Base-by-base conservation (phyloP, 1,140 invertebrate species). In the Triops cancriformis region DNA sequence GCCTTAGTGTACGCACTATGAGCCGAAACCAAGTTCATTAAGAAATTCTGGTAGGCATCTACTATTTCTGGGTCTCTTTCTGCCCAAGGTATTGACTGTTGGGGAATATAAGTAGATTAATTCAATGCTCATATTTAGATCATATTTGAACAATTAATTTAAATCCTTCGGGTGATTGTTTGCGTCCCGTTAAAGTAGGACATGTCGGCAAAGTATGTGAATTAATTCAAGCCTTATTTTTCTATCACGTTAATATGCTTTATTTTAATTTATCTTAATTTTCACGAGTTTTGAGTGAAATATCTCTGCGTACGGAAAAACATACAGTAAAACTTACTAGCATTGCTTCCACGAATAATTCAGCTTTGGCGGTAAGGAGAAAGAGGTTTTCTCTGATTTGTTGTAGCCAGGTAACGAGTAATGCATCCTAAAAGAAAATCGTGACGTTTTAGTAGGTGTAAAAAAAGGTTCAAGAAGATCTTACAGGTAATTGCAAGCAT, bases 281-380 rank as follows among this genome's bases (percentile, higher is more conserved):
- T n/a, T n/a, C n/a, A n/a, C n/a, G n/a, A n/a, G n/a, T n/a, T n/a
- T n/a, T n/a, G n/a, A n/a, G n/a, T n/a, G n/a, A n/a, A n/a, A n/a
- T n/a, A n/a, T n/a, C n/a, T n/a, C n/a, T n/a, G n/a, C n/a, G n/a
- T n/a, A n/a, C n/a, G n/a, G n/a, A n/a, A n/a, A n/a, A n/a, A n/a
- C n/a, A n/a, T n/a, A n/a, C n/a, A 64, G 51, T 64, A 1, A 37
- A 77, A 31, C 43, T 73, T n/a, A 28, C 42, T 18, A 78, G 73
- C 72, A 78, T 11, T 10, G 77, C 77, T 45, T 78, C 73, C 1
- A 78, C 77, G 74, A 78, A 78, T 18, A 18, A 23, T 43, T 78
- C 77, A 26, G 74, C 77, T 45, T 74, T 73, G 18, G 77, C 41
- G 27, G 28, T 43, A 26, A 78, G 77, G 10, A 74, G 31, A 11